Conservation (phyloP, 2,113 vertebrate genomes). For the Hippocampus guttulatus region DNA sequence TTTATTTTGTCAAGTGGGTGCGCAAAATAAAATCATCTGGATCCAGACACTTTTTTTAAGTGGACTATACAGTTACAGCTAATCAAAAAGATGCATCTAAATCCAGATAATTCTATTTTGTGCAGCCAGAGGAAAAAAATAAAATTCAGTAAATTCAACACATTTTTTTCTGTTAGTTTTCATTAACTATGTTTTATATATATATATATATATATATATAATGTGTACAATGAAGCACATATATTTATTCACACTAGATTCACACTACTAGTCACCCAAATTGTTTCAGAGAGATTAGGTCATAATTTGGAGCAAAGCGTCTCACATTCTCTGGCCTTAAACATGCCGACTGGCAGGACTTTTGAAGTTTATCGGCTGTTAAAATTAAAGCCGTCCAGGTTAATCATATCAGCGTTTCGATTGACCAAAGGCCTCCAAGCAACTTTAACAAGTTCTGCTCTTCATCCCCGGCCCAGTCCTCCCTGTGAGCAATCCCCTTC, state of each 20-base stretch:
- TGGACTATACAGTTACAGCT: no score
- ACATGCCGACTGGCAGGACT: not conserved
- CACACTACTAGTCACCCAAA: not conserved
- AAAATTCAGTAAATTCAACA: no score
- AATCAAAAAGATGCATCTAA: no score
- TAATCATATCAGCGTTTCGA: not conserved
- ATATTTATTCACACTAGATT: not conserved
- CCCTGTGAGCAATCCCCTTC: conserved; percentile 20
- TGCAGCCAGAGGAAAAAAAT: no score
- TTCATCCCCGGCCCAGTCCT: not conserved
- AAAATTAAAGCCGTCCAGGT: not conserved
- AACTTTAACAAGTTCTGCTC: not conserved
- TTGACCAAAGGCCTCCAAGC: not conserved
- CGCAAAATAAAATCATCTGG: no score
- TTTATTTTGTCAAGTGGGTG: no score
- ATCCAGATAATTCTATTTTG: no score
- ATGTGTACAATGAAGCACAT: no score
- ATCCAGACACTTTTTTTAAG: no score
- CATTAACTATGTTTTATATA: no score
- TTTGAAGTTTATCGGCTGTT: not conserved
- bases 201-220: no score
- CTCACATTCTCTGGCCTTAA: not conserved
- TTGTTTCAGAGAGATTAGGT: not conserved
- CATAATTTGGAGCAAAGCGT: not conserved
- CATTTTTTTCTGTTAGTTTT: no score